These are phyloP conservation scores for Eulemur mongoz DNA, from an alignment of 2,797 vertebrate species.

Conservation along the genomic window DNA sequence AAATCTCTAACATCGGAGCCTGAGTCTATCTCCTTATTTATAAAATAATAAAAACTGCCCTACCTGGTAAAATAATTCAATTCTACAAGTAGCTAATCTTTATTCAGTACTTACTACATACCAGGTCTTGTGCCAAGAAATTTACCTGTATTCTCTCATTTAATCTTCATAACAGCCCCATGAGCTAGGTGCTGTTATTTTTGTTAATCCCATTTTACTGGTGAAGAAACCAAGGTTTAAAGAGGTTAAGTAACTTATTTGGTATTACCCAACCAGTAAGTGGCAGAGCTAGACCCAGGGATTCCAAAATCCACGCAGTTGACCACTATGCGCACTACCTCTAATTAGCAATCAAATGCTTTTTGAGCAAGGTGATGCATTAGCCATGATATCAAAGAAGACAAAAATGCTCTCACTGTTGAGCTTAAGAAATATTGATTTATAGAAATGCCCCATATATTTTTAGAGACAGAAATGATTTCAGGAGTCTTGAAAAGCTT, in stretches of 20 bases:
- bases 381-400: neutral
- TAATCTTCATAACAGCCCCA: neutral
- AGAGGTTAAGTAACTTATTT: conserved; percentile 13
- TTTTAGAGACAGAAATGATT: too few relatives aligned
- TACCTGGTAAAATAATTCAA: neutral
- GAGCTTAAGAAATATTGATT: too few relatives aligned
- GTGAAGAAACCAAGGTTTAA: conserved; percentile 14
- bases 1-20: conserved; percentile 3
- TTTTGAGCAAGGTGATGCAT: neutral
- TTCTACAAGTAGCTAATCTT: neutral
- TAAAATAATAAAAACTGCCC: conserved; percentile 34
- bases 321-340: neutral
- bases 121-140: neutral
- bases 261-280: neutral
- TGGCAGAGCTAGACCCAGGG: neutral
- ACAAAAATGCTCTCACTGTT: conserved; percentile 42
- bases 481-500: too few relatives aligned
- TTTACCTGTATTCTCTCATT: conserved; percentile 31
- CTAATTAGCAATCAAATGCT: neutral
- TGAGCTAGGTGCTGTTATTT: neutral
- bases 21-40: conserved; percentile 17
- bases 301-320: neutral
- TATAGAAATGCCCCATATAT: too few relatives aligned
- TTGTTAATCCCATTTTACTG: conserved; percentile 29
- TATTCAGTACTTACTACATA: conserved; percentile 9